Evolutionary conservation across 2,888 invertebrate genomes (phyloP), one percentile per base, ranked within the genome.

Genomic region (Chymomyza fuscimana): DNA sequence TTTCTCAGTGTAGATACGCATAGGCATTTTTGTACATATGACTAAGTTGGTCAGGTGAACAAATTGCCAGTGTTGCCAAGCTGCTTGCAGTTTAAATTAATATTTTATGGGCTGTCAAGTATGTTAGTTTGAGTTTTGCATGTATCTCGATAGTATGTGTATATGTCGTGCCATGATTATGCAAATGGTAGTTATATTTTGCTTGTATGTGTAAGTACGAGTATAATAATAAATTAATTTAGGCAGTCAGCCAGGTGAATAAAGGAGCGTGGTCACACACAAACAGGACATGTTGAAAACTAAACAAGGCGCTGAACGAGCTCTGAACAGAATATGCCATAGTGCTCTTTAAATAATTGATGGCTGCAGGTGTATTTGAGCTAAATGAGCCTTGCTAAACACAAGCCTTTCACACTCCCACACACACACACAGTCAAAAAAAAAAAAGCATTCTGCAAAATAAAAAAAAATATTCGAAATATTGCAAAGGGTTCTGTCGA

Each of bases 301-400:
- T 61, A 63, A 52, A 62, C 54, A 46, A 70, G 79, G 72, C 73
- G 74, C 62, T 67, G 63, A 58, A 58, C 10, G 6, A 6, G 29
- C 62, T 51, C 46, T 70, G 63, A 64, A 67, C 51, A 46, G 40
- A 3, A 5, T 46, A 54, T 32, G 1, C 15, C 50, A 61, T 64
- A 50, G 63, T 69, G 82, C 87, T 84, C 77, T 86, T 79, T 86
- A 81, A 87, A 88, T 86, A 86, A 86, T 86, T 86, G 88, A 88
- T 86, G 85, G 87, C 87, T 86, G 87, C 88, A 86, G 85, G 88
- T 86, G 88, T 82, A 86, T 85, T 88, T 85, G 80, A 73, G 76
- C 84, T 88, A 85, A 85, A 85, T 85, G 88, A 84, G 88, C 73
- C 85, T 88, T 85, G 76, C 83, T 87, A 87, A 83, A 86, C 83